phyloP scores from a whole-genome alignment of 35 echinoderm and acorn worm species.

The Ophiothrix spiculata region DNA sequence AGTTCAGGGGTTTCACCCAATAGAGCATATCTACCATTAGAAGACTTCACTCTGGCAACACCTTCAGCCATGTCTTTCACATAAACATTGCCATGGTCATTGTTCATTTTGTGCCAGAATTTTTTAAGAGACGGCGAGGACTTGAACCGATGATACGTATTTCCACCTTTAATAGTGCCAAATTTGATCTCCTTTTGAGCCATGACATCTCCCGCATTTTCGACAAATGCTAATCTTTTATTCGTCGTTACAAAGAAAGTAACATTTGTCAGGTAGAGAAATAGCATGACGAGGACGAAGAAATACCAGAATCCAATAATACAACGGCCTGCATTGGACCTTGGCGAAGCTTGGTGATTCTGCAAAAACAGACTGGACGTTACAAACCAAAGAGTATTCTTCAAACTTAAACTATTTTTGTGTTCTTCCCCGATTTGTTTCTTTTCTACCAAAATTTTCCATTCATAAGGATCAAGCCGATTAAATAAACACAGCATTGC shows the following conservation, averaged over 20 bases:
- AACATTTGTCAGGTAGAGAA: conserved; percentile 48
- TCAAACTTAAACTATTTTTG: conserved; percentile 38
- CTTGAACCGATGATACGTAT: background rate
- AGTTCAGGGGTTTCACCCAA: conserved; percentile 49
- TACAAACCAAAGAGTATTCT: conserved; percentile 57
- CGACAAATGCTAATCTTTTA: background rate
- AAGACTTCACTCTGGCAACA: conserved; percentile 25
- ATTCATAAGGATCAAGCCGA: conserved; percentile 60
- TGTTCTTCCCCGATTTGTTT: conserved; percentile 38
- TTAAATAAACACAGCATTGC: conserved; percentile 40
- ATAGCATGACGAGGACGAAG: conserved; percentile 57
- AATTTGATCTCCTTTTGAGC: background rate
- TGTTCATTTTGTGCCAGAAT: conserved; percentile 25
- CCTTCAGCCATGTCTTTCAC: conserved; percentile 39
- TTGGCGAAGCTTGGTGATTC: conserved; percentile 1
- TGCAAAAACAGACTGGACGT: conserved; percentile 41
- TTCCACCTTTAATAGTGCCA: background rate
- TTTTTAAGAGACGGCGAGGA: background rate
- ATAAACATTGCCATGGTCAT: background rate
- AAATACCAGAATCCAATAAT: conserved; percentile 57
- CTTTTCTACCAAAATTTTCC: conserved; percentile 33
- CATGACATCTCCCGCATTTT: background rate
- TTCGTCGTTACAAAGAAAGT: background rate
- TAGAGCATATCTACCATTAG: conserved; percentile 54
- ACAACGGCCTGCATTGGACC: conserved; percentile 24